These are phyloP conservation scores for Drosophila pectinifera DNA, from an alignment of 1,140 invertebrate genomes.

Conservation along the genomic window DNA sequence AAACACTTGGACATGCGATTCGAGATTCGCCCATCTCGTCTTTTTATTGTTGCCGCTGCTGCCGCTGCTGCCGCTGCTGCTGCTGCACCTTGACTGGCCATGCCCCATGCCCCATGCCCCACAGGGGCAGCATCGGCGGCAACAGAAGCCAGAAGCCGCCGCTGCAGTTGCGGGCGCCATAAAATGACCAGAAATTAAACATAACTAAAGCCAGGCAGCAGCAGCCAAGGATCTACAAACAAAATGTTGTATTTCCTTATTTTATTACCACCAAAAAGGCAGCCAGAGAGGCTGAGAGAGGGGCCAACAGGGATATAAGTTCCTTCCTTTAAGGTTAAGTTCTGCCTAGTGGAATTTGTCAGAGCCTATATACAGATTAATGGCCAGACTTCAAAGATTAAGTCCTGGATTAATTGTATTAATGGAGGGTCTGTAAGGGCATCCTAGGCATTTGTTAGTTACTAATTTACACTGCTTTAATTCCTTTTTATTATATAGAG, in stretches of 20 bases:
- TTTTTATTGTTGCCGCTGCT: slow-evolving; percentile 58
- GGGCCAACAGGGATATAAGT: too few relatives aligned
- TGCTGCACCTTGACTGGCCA: slow-evolving; percentile 38
- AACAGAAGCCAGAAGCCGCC: slow-evolving; percentile 23
- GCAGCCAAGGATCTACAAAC: not conserved
- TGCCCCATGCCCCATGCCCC: slow-evolving; percentile 13
- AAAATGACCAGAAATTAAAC: slow-evolving; percentile 51
- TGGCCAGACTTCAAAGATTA: too few relatives aligned
- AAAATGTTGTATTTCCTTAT: slow-evolving; percentile 12
- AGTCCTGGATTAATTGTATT: too few relatives aligned
- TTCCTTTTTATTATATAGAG: too few relatives aligned
- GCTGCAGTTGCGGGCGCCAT: slow-evolving; percentile 39
- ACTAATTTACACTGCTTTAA: too few relatives aligned
- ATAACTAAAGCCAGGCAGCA: not conserved
- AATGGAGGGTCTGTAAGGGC: too few relatives aligned
- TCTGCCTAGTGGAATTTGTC: too few relatives aligned
- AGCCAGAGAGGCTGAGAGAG: not conserved
- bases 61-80: not conserved
- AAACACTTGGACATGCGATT: slow-evolving; percentile 73
- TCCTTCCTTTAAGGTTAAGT: too few relatives aligned
- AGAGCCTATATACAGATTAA: too few relatives aligned
- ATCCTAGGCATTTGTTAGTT: too few relatives aligned
- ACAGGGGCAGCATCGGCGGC: slow-evolving; percentile 4
- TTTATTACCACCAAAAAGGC: not conserved
- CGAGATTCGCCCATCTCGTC: slow-evolving; percentile 40